Conservation (phyloP, 2,797 vertebrate genomes). For the Hydrocynus forskahlii region DNA sequence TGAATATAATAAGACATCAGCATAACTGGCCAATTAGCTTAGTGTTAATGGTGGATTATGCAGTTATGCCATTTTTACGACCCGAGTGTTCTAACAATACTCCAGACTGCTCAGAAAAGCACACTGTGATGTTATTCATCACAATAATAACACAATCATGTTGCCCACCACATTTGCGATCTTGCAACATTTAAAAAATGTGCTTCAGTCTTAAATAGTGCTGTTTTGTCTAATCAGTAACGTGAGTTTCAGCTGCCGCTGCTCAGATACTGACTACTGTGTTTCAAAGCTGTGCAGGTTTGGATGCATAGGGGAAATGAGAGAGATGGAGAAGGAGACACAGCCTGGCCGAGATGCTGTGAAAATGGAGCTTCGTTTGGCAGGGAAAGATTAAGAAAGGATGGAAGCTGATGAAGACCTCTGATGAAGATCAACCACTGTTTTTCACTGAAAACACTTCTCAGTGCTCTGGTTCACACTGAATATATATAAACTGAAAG, state of each 20-base stretch:
- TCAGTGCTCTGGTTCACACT: too few relatives aligned
- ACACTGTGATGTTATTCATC: neutral
- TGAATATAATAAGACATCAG: too few relatives aligned
- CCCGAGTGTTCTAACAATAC: too few relatives aligned
- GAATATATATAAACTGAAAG: too few relatives aligned
- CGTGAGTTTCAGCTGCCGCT: constrained; percentile 5
- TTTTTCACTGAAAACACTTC: neutral
- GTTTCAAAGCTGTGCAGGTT: neutral
- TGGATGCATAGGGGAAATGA: neutral
- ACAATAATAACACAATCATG: neutral
- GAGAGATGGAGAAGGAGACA: neutral
- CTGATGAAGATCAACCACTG: neutral
- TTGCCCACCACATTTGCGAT: neutral
- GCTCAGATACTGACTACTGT: constrained; percentile 3
- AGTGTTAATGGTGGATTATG: too few relatives aligned
- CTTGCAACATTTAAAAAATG: neutral
- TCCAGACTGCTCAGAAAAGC: neutral
- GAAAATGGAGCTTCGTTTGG: neutral
- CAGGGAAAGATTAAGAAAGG: neutral
- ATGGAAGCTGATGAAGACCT: neutral
- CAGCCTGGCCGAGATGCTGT: neutral
- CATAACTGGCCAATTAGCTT: too few relatives aligned
- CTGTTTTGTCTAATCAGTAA: neutral
- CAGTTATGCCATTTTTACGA: too few relatives aligned
- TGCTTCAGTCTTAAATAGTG: neutral